Evolutionary conservation across 2,888 invertebrate genomes (phyloP).

Genomic region (Drosophila prolongata): DNA sequence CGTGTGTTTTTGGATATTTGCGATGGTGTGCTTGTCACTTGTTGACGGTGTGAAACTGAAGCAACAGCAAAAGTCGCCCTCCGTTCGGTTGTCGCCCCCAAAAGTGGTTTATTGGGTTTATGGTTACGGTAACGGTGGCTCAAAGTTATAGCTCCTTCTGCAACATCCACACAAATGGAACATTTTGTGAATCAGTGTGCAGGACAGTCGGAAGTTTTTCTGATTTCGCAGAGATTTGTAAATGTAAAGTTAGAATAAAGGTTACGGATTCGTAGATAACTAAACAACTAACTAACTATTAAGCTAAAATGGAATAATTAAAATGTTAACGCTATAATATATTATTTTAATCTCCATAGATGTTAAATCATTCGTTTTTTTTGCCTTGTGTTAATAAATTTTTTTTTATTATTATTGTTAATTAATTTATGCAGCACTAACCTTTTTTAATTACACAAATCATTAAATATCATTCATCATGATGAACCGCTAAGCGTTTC

Average conservation of each 20-base stretch:
- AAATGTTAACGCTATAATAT: too few relatives aligned
- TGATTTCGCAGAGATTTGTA: conserved; percentile 2
- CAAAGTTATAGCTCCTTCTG: conserved; percentile 16
- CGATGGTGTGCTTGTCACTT: conserved; percentile 60
- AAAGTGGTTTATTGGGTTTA: conserved; percentile 72
- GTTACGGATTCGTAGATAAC: too few relatives aligned
- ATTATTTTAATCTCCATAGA: too few relatives aligned
- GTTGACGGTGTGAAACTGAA: conserved; percentile 74
- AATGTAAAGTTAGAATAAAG: neutral
- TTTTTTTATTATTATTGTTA: too few relatives aligned
- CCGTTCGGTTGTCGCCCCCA: conserved; percentile 39
- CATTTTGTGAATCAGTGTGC: conserved; percentile 7
- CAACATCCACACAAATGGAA: neutral
- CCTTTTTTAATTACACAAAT: too few relatives aligned
- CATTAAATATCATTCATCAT: too few relatives aligned
- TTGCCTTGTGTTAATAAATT: too few relatives aligned
- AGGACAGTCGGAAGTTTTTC: neutral
- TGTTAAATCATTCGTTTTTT: too few relatives aligned
- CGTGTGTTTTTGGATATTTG: conserved; percentile 42
- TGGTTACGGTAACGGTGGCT: conserved; percentile 30
- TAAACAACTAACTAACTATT: too few relatives aligned
- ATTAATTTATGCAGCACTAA: too few relatives aligned
- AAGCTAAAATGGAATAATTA: too few relatives aligned
- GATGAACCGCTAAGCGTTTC: too few relatives aligned
- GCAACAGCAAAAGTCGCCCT: conserved; percentile 48